Evolutionary conservation across 2,113 vertebrate species (phyloP).

Genomic region (Solea senegalensis): DNA sequence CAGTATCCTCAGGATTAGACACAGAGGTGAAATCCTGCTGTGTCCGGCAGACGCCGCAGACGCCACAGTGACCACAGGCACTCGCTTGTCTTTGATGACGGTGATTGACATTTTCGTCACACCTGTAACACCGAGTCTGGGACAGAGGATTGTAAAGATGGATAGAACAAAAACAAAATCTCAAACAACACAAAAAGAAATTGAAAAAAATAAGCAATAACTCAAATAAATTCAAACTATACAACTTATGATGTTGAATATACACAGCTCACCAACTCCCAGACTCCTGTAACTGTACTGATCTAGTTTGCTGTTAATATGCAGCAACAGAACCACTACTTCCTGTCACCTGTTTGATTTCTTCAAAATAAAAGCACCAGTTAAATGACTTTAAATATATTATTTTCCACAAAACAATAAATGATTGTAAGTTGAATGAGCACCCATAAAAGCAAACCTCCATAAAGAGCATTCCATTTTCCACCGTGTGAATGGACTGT

Average conservation of each 20-base stretch:
- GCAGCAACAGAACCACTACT: background rate
- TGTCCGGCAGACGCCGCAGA: conserved; percentile 30
- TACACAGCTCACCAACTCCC: background rate
- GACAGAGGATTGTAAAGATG: background rate
- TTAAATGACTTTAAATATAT: too few relatives aligned
- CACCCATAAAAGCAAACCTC: too few relatives aligned
- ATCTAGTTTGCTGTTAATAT: background rate
- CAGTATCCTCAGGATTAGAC: conserved; percentile 41
- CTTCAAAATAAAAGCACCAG: conserved; percentile 32
- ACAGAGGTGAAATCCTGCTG: conserved; percentile 43
- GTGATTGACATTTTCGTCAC: background rate
- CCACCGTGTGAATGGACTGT: too few relatives aligned
- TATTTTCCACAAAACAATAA: too few relatives aligned
- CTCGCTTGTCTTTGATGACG: background rate
- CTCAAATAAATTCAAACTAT: too few relatives aligned
- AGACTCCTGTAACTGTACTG: background rate
- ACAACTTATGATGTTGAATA: too few relatives aligned
- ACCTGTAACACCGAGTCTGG: background rate
- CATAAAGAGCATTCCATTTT: too few relatives aligned
- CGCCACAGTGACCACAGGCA: conserved; percentile 32
- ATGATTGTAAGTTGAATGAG: too few relatives aligned
- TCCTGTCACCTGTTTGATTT: background rate
- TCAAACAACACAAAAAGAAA: too few relatives aligned
- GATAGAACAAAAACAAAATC: too few relatives aligned
- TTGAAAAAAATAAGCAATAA: too few relatives aligned